Percentiles rank a stretch among this genome's conserved stretches.
Conservation (phyloP, 2,797 vertebrate species). For the Platalea minor region DNA sequence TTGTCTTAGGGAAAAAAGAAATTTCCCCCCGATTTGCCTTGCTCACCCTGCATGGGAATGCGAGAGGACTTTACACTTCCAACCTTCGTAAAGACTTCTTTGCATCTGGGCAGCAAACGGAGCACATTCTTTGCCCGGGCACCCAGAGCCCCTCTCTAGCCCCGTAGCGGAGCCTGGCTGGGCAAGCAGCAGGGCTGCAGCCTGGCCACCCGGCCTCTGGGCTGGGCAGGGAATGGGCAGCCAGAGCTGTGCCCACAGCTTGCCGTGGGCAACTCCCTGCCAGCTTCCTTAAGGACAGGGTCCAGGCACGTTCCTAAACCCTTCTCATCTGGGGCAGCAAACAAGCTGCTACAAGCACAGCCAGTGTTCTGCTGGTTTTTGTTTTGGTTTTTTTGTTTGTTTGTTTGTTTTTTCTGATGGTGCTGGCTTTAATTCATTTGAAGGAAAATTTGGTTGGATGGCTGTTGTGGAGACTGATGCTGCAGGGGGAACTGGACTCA, state of each 20-base stretch:
- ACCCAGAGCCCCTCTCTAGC: accelerated
- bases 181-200: neutral
- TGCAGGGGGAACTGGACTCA: neutral
- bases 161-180: accelerated
- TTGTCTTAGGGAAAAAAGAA: no score
- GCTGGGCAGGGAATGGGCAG: neutral
- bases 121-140: neutral
- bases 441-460: neutral
- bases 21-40: neutral
- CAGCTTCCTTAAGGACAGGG: accelerated
- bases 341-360: neutral
- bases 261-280: no score
- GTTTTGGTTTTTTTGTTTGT: no score
- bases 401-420: neutral
- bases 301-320: accelerated
- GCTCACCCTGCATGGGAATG: neutral
- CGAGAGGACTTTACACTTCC: neutral
- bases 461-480: neutral
- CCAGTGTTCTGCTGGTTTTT: neutral
- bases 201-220: neutral
- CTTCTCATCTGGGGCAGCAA: accelerated
- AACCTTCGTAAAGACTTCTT: no score
- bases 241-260: neutral
- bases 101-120: neutral
- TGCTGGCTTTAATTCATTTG: neutral